A percentile compares a stretch with the other conserved stretches of the same genome.
Conservation (phyloP, 2,797 vertebrate species). For the Furcifer pardalis region DNA sequence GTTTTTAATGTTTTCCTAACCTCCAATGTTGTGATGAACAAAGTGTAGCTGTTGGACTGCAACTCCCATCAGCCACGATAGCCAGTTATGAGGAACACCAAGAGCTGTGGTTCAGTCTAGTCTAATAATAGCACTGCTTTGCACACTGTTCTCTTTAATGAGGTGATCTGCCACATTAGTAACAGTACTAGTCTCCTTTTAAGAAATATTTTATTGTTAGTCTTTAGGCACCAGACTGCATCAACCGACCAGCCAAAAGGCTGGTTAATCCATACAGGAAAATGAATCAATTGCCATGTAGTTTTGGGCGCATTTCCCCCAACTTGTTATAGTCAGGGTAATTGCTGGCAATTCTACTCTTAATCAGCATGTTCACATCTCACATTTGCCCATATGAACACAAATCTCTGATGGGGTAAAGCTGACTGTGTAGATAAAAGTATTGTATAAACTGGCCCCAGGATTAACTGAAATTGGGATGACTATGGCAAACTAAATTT, state of each 20-base stretch:
- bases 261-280: background rate
- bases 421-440: background rate
- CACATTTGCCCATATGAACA: background rate
- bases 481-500: too few species aligned
- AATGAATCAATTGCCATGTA: background rate
- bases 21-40: background rate
- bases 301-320: background rate
- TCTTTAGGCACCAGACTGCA: background rate
- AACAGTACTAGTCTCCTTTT: background rate
- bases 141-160: background rate
- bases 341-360: background rate
- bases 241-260: background rate
- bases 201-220: background rate
- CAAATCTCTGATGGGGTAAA: background rate
- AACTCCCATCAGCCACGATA: background rate
- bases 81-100: background rate
- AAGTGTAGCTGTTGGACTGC: background rate
- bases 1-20: too few species aligned
- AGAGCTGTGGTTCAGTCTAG: background rate
- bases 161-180: background rate
- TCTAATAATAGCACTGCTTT: background rate
- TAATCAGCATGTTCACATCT: background rate
- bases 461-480: slow-evolving; percentile 4
- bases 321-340: background rate
- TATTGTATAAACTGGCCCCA: background rate